A percentile compares a stretch with the other conserved stretches of the same genome.
phyloP scores from a whole-genome alignment of 2,888 invertebrate species.

The Orthonychiurus folsomi region DNA sequence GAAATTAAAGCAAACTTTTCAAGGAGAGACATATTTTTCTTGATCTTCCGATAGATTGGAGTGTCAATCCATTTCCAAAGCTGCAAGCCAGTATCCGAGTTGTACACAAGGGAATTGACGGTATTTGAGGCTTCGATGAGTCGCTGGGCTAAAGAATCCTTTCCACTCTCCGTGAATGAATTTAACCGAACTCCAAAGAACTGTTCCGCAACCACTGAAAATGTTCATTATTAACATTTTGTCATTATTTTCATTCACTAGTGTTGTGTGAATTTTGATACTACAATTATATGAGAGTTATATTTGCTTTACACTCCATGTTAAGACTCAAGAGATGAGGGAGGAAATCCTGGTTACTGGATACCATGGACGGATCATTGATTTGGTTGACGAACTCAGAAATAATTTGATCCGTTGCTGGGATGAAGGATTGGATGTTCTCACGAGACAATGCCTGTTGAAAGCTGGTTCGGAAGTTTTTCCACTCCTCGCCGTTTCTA shows the following conservation, averaged over 20 bases:
- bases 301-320: constrained; percentile 74
- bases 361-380: constrained; percentile 42
- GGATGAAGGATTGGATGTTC: constrained; percentile 57
- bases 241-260: no score
- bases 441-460: constrained; percentile 71
- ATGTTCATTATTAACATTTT: background rate
- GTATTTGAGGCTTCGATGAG: constrained; percentile 8
- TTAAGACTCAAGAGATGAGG: constrained; percentile 62
- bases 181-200: constrained; percentile 24
- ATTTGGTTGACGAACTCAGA: constrained; percentile 54
- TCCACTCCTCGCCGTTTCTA: constrained; percentile 68
- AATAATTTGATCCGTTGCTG: constrained; percentile 56
- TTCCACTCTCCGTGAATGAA: constrained; percentile 13
- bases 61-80: constrained; percentile 65
- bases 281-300: no score
- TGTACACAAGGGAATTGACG: constrained; percentile 6
- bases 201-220: constrained; percentile 22
- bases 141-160: background rate
- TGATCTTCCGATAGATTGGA: constrained; percentile 59
- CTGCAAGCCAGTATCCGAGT: constrained; percentile 41
- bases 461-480: constrained; percentile 63
- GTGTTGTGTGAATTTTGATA: no score
- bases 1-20: no score
- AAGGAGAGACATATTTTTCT: constrained; percentile 60
- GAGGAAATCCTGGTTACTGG: constrained; percentile 53